These are phyloP conservation scores for Heliconius hermathena DNA, from an alignment of 1,140 invertebrate species.

Conservation along the genomic window DNA sequence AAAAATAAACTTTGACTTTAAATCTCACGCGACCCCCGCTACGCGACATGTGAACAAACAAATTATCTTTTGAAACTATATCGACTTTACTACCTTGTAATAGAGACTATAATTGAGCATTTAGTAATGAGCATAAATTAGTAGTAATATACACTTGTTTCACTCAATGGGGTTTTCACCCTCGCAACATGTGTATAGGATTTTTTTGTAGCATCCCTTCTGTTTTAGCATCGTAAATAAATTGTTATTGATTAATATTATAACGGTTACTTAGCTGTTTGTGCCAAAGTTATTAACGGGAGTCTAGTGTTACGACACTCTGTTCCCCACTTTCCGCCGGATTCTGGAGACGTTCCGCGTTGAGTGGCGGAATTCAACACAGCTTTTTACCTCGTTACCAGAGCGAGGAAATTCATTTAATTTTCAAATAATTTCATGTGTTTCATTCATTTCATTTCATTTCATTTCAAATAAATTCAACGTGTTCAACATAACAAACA, in stretches of 20 bases:
- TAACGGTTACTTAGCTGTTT: slow-evolving; percentile 37
- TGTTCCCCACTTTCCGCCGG: too few species aligned
- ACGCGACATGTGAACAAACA: slow-evolving; percentile 77
- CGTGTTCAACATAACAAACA: too few species aligned
- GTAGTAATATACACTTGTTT: slow-evolving; percentile 66
- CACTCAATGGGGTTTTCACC: slow-evolving; percentile 58
- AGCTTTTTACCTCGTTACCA: too few species aligned
- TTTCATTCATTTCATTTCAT: too few species aligned
- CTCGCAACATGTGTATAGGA: slow-evolving; percentile 67
- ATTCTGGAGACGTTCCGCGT: too few species aligned
- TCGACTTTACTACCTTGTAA: slow-evolving; percentile 31
- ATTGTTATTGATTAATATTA: slow-evolving; percentile 62
- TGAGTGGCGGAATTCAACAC: too few species aligned
- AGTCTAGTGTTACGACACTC: too few species aligned
- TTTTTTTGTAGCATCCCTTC: slow-evolving; percentile 62
- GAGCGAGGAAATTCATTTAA: too few species aligned
- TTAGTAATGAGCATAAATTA: slow-evolving; percentile 40
- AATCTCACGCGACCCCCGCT: slow-evolving; percentile 66
- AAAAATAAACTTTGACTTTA: slow-evolving; percentile 51
- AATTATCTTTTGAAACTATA: slow-evolving; percentile 33
- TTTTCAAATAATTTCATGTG: too few species aligned
- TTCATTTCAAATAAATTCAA: too few species aligned
- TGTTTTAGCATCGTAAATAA: slow-evolving; percentile 62
- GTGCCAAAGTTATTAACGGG: background rate
- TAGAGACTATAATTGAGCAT: slow-evolving; percentile 43